These are phyloP conservation scores for Agrochola lychnidis DNA, from an alignment of 2,888 invertebrate species.

Conservation along the genomic window DNA sequence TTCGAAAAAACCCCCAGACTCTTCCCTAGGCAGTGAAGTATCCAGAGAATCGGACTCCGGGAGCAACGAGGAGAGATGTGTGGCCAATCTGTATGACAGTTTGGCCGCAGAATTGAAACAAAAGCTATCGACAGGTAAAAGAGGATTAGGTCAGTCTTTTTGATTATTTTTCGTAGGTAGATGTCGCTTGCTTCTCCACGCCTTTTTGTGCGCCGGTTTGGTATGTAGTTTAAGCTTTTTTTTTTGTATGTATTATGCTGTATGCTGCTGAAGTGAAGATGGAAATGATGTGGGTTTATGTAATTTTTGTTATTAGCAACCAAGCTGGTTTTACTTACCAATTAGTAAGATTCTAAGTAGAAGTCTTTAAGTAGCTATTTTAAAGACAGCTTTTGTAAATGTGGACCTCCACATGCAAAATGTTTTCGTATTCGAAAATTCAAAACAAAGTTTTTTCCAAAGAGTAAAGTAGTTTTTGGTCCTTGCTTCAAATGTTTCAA, in stretches of 20 bases:
- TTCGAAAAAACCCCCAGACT: constrained; percentile 92
- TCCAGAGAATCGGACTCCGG: constrained; percentile 93
- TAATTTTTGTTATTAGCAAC: not conserved
- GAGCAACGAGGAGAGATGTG: constrained; percentile 92
- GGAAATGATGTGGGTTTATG: not conserved
- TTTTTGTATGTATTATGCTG: constrained; percentile 3
- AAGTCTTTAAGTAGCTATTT: not conserved
- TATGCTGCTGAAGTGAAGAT: not conserved
- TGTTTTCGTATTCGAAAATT: not conserved
- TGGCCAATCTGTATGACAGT: constrained; percentile 96
- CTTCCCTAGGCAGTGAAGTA: constrained; percentile 94
- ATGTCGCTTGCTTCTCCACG: constrained; percentile 64
- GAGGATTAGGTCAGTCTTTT: constrained; percentile 86
- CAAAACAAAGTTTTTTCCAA: not conserved
- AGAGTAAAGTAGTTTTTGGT: not conserved
- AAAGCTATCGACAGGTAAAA: constrained; percentile 91
- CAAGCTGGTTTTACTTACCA: not conserved
- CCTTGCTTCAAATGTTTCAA: not conserved
- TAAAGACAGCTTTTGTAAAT: not conserved
- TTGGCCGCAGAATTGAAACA: constrained; percentile 96
- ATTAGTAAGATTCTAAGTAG: not conserved
- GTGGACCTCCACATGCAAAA: not conserved
- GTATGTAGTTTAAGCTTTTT: constrained; percentile 63
- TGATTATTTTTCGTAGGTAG: constrained; percentile 75
- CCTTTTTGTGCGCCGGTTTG: constrained; percentile 68